Base-by-base conservation (phyloP, 2,113 vertebrate genomes). In the Tetraodon nigroviridis region DNA sequence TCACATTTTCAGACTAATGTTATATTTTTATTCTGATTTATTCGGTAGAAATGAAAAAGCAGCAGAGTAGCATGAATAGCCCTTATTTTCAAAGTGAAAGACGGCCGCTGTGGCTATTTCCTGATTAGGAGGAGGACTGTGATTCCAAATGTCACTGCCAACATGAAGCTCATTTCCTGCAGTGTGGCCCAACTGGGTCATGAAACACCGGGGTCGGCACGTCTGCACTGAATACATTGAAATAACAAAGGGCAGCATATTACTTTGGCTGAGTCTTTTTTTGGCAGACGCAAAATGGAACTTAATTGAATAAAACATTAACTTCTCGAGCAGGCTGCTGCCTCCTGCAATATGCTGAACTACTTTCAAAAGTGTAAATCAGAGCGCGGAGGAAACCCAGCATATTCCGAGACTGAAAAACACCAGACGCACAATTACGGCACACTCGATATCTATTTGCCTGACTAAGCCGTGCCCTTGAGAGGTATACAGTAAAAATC, bases 101-200 rank as follows among this genome's bases (percentile, higher is more conserved):
- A 56, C 47, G 54, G 27, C 51, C 17, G 8, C 61, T 76, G 64
- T 47, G 61, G 49, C 45, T 40, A 48, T 69, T 67, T 62, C 29
- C 60, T 64, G 76, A 73, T 56, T 44, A 50, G 51, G 50, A 70
- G 72, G 67, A 75, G 71, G 54, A 70, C 73, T 75, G 63, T 60
- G 61, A 79, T 76, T 82, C 76, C 62, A 86, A 84, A 86, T 82
- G 79, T 77, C 82, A 77, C 10, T 61, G 63, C 60, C 69, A 59
- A 66, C 49, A 4, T 61, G 58, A 50, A 58, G 71, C 70, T 37
- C 60, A 37, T 42, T 58, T 71, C 52, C 53, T 20, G 61, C 70
- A 55, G 58, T 55, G 57, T 53, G 71, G 47, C 63, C 78, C 58
- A 76, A 73, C 48, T 81, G 71, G 79, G 77, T 84, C 81, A 71